phyloP scores from a whole-genome alignment of 2,888 invertebrate genomes.

The Tethea ocularis region DNA sequence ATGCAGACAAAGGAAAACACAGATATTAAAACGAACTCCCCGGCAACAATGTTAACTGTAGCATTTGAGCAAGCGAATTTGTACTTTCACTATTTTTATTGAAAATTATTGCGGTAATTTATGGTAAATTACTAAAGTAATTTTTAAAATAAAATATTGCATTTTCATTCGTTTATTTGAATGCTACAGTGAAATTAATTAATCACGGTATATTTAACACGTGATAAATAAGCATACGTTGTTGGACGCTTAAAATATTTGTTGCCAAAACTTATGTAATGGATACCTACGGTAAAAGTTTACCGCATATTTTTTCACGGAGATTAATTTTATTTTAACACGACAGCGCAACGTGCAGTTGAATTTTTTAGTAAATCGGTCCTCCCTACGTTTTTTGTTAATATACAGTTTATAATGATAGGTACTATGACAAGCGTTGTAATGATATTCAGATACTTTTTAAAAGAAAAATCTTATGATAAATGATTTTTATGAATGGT shows the following conservation, averaged over 20 bases:
- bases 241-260: background rate
- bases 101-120: background rate
- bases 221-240: background rate
- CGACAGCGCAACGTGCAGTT: slow-evolving; percentile 6
- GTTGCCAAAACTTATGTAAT: background rate
- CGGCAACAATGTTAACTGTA: background rate
- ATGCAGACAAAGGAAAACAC: slow-evolving; percentile 54
- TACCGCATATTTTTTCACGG: slow-evolving; percentile 1
- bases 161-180: background rate
- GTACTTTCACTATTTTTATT: no score
- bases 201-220: background rate
- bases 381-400: background rate
- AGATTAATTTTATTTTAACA: slow-evolving; percentile 8
- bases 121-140: background rate
- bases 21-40: slow-evolving; percentile 42
- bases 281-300: background rate
- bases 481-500: slow-evolving; percentile 28
- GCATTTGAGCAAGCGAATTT: no score
- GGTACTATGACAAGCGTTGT: background rate
- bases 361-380: slow-evolving; percentile 1
- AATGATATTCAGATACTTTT: background rate
- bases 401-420: background rate
- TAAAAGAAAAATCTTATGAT: slow-evolving; percentile 2
- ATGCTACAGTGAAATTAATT: background rate
- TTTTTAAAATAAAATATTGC: background rate